phyloP scores from a whole-genome alignment of 2,113 vertebrate species.

The Amphiprion ocellaris region DNA sequence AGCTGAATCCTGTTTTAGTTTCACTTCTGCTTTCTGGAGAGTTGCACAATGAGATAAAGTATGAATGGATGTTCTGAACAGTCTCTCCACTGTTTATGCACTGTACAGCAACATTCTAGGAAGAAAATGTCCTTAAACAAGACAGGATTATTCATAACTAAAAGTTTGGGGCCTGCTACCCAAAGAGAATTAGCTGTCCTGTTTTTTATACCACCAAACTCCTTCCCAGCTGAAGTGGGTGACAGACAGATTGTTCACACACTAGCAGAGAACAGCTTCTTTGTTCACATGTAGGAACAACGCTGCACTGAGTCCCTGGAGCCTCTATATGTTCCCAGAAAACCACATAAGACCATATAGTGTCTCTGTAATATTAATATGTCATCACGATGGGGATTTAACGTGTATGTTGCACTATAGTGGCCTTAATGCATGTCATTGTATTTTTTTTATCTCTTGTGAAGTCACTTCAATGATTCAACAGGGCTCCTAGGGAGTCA shows the following conservation, averaged over 20 bases:
- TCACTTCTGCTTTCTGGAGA: slow-evolving; percentile 36
- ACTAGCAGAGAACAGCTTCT: slow-evolving; percentile 25
- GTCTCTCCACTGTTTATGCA: neutral
- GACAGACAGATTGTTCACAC: slow-evolving; percentile 30
- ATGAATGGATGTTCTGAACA: slow-evolving; percentile 3
- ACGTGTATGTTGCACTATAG: neutral
- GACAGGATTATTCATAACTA: neutral
- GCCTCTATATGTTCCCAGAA: slow-evolving; percentile 19
- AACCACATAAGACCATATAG: neutral
- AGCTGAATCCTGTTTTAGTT: slow-evolving; percentile 3
- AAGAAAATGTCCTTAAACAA: neutral
- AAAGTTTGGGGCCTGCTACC: neutral
- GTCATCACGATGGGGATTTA: neutral
- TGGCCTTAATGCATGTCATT: neutral
- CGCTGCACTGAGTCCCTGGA: neutral
- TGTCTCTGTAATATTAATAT: neutral
- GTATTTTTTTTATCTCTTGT: neutral
- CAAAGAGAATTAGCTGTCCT: neutral
- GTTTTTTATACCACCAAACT: neutral
- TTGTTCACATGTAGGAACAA: slow-evolving; percentile 14
- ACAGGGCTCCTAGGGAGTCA: neutral
- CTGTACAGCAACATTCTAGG: neutral
- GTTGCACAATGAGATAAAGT: slow-evolving; percentile 27
- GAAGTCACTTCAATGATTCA: neutral
- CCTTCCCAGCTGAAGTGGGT: slow-evolving; percentile 7